Conservation (phyloP, 2,797 vertebrate species). For the Odontamblyopus lacepedii region DNA sequence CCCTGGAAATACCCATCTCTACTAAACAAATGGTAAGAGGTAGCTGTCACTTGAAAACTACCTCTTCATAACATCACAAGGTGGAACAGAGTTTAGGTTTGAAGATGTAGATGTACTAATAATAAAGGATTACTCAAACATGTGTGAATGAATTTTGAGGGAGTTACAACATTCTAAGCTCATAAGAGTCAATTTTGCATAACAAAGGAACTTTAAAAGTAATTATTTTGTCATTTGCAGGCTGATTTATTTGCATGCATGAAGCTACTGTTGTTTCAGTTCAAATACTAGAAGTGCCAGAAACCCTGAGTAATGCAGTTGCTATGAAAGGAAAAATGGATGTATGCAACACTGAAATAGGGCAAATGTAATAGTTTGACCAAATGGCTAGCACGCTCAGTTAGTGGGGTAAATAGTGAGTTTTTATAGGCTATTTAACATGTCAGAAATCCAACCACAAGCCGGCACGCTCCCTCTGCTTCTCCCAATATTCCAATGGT, state of each 20-base stretch:
- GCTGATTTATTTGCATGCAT: background rate
- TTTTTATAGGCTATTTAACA: constrained; percentile 42
- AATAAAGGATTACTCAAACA: no score
- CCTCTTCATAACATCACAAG: no score
- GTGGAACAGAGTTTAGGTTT: no score
- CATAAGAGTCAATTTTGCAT: no score
- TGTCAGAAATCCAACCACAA: constrained; percentile 32
- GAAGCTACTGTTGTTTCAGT: background rate
- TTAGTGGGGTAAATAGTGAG: constrained; percentile 28
- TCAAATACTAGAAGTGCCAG: background rate
- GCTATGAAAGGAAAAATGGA: constrained; percentile 2
- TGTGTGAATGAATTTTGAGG: no score
- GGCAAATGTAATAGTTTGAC: constrained; percentile 34
- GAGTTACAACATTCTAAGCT: no score
- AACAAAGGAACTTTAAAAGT: background rate
- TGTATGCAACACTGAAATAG: constrained; percentile 14
- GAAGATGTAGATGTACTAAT: no score
- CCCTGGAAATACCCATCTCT: no score
- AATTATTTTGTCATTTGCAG: constrained; percentile 10
- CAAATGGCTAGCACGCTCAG: constrained; percentile 34
- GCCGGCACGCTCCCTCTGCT: constrained; percentile 13
- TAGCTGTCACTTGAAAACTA: no score
- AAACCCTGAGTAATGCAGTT: background rate
- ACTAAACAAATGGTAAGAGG: no score
- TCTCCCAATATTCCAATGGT: constrained; percentile 23